Evolutionary conservation across 2,113 vertebrate genomes (phyloP).

Genomic region (Hyperopisus bebe): DNA sequence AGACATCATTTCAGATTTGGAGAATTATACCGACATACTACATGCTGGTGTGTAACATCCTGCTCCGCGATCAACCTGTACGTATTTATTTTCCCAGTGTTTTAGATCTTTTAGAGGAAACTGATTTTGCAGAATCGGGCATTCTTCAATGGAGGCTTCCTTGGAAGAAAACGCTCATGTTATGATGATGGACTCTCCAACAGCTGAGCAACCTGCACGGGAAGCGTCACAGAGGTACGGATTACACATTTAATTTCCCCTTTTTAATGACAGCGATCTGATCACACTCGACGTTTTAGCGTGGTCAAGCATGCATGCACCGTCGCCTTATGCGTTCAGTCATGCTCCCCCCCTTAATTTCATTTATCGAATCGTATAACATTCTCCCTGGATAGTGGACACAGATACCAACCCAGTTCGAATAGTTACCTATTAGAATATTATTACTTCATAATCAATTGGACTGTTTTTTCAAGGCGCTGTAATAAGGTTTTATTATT

Average conservation of each 20-base stretch:
- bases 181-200: slow-evolving; percentile 51
- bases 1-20: slow-evolving; percentile 40
- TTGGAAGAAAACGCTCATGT: slow-evolving; percentile 55
- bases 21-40: slow-evolving; percentile 32
- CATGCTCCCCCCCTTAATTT: background rate
- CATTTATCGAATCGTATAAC: background rate
- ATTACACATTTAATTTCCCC: slow-evolving; percentile 19
- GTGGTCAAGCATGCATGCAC: slow-evolving; percentile 4
- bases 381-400: background rate
- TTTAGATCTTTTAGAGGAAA: background rate
- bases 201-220: slow-evolving; percentile 45
- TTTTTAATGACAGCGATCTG: slow-evolving; percentile 8
- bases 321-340: background rate
- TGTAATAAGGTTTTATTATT: background rate
- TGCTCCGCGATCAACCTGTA: background rate
- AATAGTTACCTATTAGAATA: background rate
- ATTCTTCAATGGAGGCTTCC: slow-evolving; percentile 51
- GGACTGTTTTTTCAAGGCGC: background rate
- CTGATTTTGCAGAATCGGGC: background rate
- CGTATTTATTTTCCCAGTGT: background rate
- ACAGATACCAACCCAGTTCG: background rate
- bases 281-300: background rate
- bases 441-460: background rate
- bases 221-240: slow-evolving; percentile 52
- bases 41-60: background rate